Base-by-base conservation (phyloP, 2,888 invertebrate species). In the Acanthococcus lagerstroemiae region DNA sequence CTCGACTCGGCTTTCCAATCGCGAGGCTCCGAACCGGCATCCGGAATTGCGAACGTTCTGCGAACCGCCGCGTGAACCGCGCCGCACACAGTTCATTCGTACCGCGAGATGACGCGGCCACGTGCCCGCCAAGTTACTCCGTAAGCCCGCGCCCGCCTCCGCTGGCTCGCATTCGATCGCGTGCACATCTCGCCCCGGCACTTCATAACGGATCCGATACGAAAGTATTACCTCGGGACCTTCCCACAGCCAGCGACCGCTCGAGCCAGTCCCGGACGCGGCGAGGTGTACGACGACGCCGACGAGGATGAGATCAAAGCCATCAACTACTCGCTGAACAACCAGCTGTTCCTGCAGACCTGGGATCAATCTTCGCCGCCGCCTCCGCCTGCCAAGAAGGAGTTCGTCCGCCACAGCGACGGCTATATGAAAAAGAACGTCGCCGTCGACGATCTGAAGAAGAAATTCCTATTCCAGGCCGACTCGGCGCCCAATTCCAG, bases 161-260 rank as follows among this genome's bases (percentile, higher is more conserved):
- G n/a, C n/a, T n/a, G n/a, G n/a, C n/a, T n/a, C n/a, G 26, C 37
- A 55, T 24, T 55, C 15, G 55, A 37, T 9, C 25, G 7, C 12
- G 17, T 12, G 22, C 21, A 55, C 27, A 54, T n/a, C n/a, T n/a
- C 26, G n/a, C n/a, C n/a, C n/a, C n/a, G n/a, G n/a, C n/a, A n/a
- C 22, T 44, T 52, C 61, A 61, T 50, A 50, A 61, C 61, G 61
- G 61, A 61, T 61, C 37, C 61, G 6, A 50, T 61, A 61, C 27
- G 27, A 24, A 61, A 61, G 24, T 61, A 52, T 24, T 50, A 61
- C 24, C 17, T 61, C 48, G 61, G 61, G 30, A 30, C 26, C 22
- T 61, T 52, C 30, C 61, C 61, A 22, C 30, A 26, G 54, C 37
- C 52, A 24, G 2, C 24, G 21, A 22, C 22, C 52, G 24, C 19